Evolutionary conservation across 2,888 invertebrate species (phyloP).

Genomic region (Trichogramma evanescens): DNA sequence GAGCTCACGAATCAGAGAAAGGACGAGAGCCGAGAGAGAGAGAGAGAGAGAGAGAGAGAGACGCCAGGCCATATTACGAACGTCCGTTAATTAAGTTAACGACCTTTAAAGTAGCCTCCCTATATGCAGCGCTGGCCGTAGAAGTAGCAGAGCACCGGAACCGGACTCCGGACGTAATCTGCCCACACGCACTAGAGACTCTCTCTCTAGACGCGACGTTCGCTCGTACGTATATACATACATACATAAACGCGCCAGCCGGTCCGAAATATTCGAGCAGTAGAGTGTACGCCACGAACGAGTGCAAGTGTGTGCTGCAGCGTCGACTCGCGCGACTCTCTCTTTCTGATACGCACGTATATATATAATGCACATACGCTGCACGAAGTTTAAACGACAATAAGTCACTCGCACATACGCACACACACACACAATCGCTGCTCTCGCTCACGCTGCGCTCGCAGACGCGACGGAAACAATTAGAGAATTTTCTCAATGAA

Average conservation of each 20-base stretch:
- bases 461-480: conserved; percentile 20
- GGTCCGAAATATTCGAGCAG: not conserved
- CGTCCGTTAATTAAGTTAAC: conserved; percentile 44
- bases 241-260: not conserved
- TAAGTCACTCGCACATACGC: conserved; percentile 10
- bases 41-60: conserved; percentile 8
- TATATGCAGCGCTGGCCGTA: too few species aligned
- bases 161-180: conserved; percentile 23
- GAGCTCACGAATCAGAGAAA: not conserved
- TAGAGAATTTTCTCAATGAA: too few species aligned
- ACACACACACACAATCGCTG: too few species aligned
- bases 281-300: not conserved
- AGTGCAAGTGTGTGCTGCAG: too few species aligned
- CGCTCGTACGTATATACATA: not conserved
- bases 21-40: conserved; percentile 2
- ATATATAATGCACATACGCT: not conserved
- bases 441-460: too few species aligned
- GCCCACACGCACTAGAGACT: conserved; percentile 18
- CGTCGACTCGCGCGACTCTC: not conserved
- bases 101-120: conserved; percentile 37
- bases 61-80: conserved; percentile 30
- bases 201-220: too few species aligned
- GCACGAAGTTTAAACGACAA: conserved; percentile 23
- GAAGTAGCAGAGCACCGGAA: conserved; percentile 22
- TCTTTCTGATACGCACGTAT: too few species aligned